Percentiles rank a stretch among this genome's conserved stretches.
phyloP scores from a whole-genome alignment of 2,797 vertebrate species.

The Erethizon dorsatum region DNA sequence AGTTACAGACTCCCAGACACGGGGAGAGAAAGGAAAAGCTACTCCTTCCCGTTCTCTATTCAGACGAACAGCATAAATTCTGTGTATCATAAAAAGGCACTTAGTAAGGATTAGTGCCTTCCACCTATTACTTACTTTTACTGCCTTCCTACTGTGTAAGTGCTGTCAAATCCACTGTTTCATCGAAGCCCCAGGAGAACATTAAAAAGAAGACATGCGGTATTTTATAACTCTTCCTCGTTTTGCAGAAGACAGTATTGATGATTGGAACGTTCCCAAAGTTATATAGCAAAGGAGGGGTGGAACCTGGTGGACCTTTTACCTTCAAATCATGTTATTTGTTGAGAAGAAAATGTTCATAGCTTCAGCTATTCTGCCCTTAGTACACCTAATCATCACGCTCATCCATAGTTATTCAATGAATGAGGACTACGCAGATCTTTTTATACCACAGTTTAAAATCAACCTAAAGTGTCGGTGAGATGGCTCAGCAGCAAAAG shows the following conservation, averaged over 20 bases:
- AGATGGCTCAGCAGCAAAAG: too few relatives aligned
- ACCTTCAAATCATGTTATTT: constrained; percentile 8
- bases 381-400: background rate
- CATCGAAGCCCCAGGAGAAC: background rate
- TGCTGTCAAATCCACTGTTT: background rate
- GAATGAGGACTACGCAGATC: background rate
- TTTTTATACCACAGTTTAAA: constrained; percentile 53
- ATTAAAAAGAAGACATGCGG: background rate
- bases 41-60: background rate
- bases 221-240: background rate
- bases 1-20: background rate
- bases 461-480: background rate
- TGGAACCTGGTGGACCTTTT: background rate
- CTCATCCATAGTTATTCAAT: background rate
- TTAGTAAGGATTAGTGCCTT: background rate
- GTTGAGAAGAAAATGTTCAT: background rate
- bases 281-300: background rate
- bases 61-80: background rate
- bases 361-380: background rate
- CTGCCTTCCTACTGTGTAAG: background rate
- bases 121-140: background rate
- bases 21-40: background rate
- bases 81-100: background rate
- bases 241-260: constrained; percentile 5
- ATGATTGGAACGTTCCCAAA: background rate